Conservation (phyloP, 2,888 invertebrate genomes). For the Agrochola circellaris region DNA sequence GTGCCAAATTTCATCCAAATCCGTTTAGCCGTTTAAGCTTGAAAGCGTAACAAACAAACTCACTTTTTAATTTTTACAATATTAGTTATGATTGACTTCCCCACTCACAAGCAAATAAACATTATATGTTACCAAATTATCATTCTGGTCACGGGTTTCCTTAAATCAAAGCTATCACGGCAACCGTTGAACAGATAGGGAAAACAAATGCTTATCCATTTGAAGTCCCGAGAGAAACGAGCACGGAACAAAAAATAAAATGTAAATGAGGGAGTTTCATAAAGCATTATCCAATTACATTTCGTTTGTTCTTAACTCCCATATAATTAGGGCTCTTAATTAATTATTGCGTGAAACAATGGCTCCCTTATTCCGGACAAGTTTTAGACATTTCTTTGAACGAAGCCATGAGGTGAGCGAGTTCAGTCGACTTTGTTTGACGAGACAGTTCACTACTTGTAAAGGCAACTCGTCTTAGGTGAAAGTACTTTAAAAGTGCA, state of each 20-base stretch:
- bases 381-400: slow-evolving; percentile 40
- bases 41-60: no score
- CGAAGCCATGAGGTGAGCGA: slow-evolving; percentile 38
- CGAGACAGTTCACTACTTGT: background rate
- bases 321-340: slow-evolving; percentile 64
- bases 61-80: no score
- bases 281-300: slow-evolving; percentile 59
- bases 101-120: background rate
- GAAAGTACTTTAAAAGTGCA: no score
- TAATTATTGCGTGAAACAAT: slow-evolving; percentile 61
- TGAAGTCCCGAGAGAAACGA: slow-evolving; percentile 2
- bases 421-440: slow-evolving; percentile 4
- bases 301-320: slow-evolving; percentile 42
- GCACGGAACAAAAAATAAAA: slow-evolving; percentile 30
- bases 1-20: no score
- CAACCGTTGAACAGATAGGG: slow-evolving; percentile 6
- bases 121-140: background rate
- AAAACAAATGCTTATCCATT: slow-evolving; percentile 27
- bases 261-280: slow-evolving; percentile 32
- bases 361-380: slow-evolving; percentile 43
- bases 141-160: background rate
- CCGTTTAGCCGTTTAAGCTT: no score
- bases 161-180: background rate
- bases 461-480: background rate
- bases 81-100: no score